These are phyloP conservation scores for Tenualosa thibaudeaui DNA, from an alignment of 2,797 vertebrate genomes.

Conservation along the genomic window DNA sequence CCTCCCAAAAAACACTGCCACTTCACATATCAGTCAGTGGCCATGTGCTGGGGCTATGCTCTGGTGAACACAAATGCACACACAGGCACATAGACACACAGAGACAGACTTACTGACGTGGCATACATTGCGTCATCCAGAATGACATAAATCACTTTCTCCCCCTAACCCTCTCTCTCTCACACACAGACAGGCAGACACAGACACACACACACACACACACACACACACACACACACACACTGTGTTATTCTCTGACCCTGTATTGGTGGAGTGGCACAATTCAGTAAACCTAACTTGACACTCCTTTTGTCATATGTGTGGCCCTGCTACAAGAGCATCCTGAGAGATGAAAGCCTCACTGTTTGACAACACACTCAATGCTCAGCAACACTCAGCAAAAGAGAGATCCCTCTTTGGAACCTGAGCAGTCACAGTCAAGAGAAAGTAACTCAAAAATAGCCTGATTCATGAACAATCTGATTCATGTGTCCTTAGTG, in stretches of 20 bases:
- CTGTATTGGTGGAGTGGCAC: background rate
- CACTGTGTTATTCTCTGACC: no score
- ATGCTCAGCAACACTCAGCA: background rate
- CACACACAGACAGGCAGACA: background rate
- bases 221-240: no score
- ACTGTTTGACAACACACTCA: background rate
- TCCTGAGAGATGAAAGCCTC: background rate
- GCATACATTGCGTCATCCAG: background rate
- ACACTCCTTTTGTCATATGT: background rate
- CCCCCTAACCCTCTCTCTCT: background rate
- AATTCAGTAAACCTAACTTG: background rate
- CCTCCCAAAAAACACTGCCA: slow-evolving; percentile 17
- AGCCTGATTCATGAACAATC: background rate
- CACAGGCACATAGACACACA: background rate
- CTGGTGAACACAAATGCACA: background rate
- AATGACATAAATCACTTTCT: background rate
- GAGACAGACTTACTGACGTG: background rate
- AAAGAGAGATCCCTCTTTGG: background rate
- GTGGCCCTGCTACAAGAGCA: background rate
- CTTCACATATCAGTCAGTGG: slow-evolving; percentile 21
- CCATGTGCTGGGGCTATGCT: background rate
- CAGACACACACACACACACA: background rate
- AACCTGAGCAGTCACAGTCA: background rate
- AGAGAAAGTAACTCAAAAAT: background rate
- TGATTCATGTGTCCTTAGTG: background rate